phyloP scores from a whole-genome alignment of 2,113 vertebrate genomes.

The Polypterus bichir region DNA sequence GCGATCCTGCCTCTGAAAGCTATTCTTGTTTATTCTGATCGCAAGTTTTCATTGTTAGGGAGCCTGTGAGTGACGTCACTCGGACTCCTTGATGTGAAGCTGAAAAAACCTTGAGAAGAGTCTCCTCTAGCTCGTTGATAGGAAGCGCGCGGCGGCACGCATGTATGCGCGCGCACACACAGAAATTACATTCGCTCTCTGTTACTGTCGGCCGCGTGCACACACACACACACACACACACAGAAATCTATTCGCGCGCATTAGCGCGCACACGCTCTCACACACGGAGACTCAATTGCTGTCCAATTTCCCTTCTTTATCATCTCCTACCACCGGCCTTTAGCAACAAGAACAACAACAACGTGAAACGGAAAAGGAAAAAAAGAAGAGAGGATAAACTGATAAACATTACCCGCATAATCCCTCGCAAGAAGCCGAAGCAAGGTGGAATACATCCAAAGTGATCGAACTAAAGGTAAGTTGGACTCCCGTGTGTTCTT shows the following conservation, averaged over 20 bases:
- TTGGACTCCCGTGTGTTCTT: constrained; percentile 24
- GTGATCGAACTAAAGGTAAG: constrained; percentile 58
- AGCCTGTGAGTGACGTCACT: constrained; percentile 81
- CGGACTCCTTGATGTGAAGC: constrained; percentile 82
- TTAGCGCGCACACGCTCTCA: constrained; percentile 41
- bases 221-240: neutral
- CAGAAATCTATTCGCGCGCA: constrained; percentile 3
- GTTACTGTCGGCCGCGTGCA: constrained; percentile 20
- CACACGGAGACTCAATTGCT: constrained; percentile 54
- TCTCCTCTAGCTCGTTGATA: constrained; percentile 74
- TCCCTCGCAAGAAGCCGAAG: constrained; percentile 36
- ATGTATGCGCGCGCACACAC: constrained; percentile 10
- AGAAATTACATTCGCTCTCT: constrained; percentile 27
- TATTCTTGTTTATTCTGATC: constrained; percentile 26
- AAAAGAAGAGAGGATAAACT: constrained; percentile 6
- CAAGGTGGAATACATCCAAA: constrained; percentile 46
- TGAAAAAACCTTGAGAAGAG: constrained; percentile 78
- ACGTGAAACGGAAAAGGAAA: constrained; percentile 42
- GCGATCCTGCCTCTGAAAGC: too few species aligned
- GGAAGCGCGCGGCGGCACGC: constrained; percentile 35
- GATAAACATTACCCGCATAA: constrained; percentile 33
- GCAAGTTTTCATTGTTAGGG: constrained; percentile 72
- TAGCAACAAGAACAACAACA: constrained; percentile 36
- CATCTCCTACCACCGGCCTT: constrained; percentile 49
- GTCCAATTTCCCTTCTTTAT: constrained; percentile 61